Evolutionary conservation across 1,140 invertebrate genomes (phyloP).

Genomic region (Amyelois transitella): DNA sequence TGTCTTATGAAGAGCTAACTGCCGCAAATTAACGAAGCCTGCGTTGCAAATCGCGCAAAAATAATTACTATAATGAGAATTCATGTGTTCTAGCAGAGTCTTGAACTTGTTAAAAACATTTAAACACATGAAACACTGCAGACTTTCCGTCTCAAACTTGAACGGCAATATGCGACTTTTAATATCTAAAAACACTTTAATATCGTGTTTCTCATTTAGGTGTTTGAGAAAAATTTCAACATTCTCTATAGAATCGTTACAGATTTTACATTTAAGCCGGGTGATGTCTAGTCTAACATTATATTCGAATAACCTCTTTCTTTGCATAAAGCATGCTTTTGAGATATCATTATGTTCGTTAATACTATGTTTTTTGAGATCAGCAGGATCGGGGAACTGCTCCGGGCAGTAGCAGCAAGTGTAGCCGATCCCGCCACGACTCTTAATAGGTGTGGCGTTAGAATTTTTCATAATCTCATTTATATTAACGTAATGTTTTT

Average conservation of each 20-base stretch:
- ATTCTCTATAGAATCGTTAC: conserved; percentile 9
- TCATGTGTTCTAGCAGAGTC: conserved; percentile 47
- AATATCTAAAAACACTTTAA: conserved; percentile 13
- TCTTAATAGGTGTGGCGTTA: conserved; percentile 20
- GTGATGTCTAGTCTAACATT: conserved; percentile 28
- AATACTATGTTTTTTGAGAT: conserved; percentile 21
- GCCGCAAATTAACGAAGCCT: conserved; percentile 33
- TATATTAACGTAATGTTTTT: conserved; percentile 20
- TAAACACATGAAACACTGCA: conserved; percentile 40
- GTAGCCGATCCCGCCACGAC: conserved; percentile 11
- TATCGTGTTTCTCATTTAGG: conserved; percentile 15
- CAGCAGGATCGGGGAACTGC: conserved; percentile 7
- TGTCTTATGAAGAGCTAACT: conserved; percentile 30
- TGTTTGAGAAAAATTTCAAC: conserved; percentile 19
- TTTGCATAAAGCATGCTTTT: background rate
- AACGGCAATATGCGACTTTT: conserved; percentile 22
- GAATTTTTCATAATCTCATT: conserved; percentile 13
- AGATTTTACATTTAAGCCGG: conserved; percentile 20
- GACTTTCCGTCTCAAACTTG: conserved; percentile 15
- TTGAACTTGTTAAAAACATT: conserved; percentile 42
- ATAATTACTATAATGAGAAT: conserved; percentile 42
- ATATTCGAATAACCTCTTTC: background rate
- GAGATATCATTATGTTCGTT: conserved; percentile 12
- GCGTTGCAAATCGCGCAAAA: conserved; percentile 40
- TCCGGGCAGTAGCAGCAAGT: conserved; percentile 19